Base-by-base conservation (phyloP, 2,888 invertebrate genomes). In the Hirtodrosophila duncani region DNA sequence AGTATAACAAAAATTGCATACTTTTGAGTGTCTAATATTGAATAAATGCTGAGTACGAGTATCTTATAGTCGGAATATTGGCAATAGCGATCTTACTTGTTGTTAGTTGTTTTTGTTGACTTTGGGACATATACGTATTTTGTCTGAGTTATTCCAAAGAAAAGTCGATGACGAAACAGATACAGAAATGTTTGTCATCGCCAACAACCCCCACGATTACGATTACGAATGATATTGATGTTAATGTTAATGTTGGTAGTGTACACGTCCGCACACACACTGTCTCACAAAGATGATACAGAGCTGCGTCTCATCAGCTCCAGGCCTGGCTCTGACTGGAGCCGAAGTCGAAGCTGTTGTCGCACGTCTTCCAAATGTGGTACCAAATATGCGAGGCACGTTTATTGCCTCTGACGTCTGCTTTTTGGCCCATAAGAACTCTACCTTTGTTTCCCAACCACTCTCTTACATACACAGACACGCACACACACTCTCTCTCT, bases 331-430 rank as follows among this genome's bases (percentile, higher is more conserved):
- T 3, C 11, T 36, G 30, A 34, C 23, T n/a, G n/a, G n/a, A n/a
- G n/a, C n/a, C n/a, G n/a, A n/a, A n/a, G n/a, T n/a, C 9, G 27
- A 29, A 26, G 45, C n/a, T n/a, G 46, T 21, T 26, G 69, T 50
- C 74, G 62, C 70, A 78, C 70, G 67, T 72, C 75, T 66, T 36
- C 66, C 61, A 30, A 51, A 41, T 46, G 58, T 45, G 20, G 34
- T 16, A 55, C 48, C 60, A 36, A 59, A 56, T 74, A 72, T 72
- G 70, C 72, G 24, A 20, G 48, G 50, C 72, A 72, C 72, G 81
- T 72, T 29, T 38, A 23, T 43, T 51, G 34, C 38, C 55, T 78
- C 72, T 72, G 72, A 72, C 72, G 72, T 72, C 75, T 64, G 62
- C 78, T 80, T 52, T 68, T 67, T 68, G 50, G 71, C 59, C 61